These are phyloP conservation scores for Burhinus bistriatus DNA, from an alignment of 2,113 vertebrate genomes.

Conservation along the genomic window DNA sequence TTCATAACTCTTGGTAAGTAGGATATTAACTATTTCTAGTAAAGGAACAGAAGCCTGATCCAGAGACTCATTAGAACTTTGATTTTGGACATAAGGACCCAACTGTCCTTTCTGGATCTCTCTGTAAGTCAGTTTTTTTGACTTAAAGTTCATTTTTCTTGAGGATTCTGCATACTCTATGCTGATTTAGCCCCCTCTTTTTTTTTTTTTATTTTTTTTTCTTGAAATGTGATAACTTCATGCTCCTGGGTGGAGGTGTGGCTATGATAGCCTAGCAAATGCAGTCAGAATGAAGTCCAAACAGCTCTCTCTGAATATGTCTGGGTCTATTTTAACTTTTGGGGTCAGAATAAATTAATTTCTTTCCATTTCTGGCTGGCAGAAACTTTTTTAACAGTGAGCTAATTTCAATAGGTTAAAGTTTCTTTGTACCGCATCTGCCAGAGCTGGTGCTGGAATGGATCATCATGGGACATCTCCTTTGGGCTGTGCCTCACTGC, in stretches of 20 bases:
- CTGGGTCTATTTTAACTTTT: accelerated
- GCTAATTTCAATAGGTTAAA: neutral
- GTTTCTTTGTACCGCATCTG: neutral
- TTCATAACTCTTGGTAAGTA: neutral
- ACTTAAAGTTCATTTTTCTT: neutral
- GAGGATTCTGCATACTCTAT: accelerated
- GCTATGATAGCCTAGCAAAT: neutral
- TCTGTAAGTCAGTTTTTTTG: accelerated
- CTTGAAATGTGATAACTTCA: neutral
- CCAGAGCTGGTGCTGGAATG: neutral
- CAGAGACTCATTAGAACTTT: neutral
- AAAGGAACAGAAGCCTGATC: neutral
- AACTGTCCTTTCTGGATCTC: neutral
- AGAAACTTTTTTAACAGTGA: neutral
- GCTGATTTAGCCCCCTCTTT: too few relatives aligned
- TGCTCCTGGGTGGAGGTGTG: neutral
- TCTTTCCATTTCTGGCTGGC: neutral
- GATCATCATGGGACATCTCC: neutral
- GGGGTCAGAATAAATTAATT: neutral
- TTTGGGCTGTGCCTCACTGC: neutral
- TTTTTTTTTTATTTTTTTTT: too few relatives aligned
- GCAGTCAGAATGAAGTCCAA: neutral
- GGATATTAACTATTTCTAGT: neutral
- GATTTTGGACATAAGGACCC: neutral
- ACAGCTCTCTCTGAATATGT: neutral